Percentiles rank a stretch among this genome's conserved stretches.
Conservation (phyloP, 2,888 invertebrate species). For the Drosophila heteroneura region DNA sequence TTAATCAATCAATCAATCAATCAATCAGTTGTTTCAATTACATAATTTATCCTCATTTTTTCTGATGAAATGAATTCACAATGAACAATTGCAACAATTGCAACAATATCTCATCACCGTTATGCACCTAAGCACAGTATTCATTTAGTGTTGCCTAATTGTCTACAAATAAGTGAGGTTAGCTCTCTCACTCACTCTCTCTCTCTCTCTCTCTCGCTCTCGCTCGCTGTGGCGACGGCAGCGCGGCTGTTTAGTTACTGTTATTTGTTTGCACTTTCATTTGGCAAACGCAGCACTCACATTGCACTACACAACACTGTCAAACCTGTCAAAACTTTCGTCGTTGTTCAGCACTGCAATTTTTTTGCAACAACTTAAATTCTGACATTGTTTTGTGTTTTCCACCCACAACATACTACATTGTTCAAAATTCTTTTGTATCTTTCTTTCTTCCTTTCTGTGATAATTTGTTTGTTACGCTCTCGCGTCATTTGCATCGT, state of each 20-base stretch:
- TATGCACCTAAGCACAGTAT: not conserved
- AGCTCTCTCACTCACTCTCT: not conserved
- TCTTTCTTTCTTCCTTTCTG: slow-evolving; percentile 54
- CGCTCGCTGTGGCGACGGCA: slow-evolving; percentile 5
- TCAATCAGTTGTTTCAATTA: slow-evolving; percentile 5
- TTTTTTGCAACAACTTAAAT: slow-evolving; percentile 19
- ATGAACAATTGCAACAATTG: slow-evolving; percentile 6
- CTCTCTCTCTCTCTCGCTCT: not conserved
- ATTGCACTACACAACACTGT: slow-evolving; percentile 47
- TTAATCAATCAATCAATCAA: slow-evolving; percentile 7
- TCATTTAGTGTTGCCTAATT: slow-evolving; percentile 7
- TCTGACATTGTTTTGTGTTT: slow-evolving; percentile 63
- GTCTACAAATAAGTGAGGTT: slow-evolving; percentile 9
- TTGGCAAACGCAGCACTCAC: slow-evolving; percentile 49
- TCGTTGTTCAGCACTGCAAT: slow-evolving; percentile 38
- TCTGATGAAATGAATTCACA: not conserved
- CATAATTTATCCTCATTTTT: not conserved
- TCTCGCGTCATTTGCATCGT: slow-evolving; percentile 53
- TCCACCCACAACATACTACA: slow-evolving; percentile 33
- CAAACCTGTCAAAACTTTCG: slow-evolving; percentile 22
- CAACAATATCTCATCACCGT: not conserved
- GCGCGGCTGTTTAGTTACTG: slow-evolving; percentile 38
- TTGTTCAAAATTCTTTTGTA: slow-evolving; percentile 1
- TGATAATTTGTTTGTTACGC: slow-evolving; percentile 72
- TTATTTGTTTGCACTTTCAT: slow-evolving; percentile 30